Evolutionary conservation across 53 echinoderm and acorn worm species (phyloP), one percentile per base, ranked within the genome.

Genomic region (Astropecten irregularis): DNA sequence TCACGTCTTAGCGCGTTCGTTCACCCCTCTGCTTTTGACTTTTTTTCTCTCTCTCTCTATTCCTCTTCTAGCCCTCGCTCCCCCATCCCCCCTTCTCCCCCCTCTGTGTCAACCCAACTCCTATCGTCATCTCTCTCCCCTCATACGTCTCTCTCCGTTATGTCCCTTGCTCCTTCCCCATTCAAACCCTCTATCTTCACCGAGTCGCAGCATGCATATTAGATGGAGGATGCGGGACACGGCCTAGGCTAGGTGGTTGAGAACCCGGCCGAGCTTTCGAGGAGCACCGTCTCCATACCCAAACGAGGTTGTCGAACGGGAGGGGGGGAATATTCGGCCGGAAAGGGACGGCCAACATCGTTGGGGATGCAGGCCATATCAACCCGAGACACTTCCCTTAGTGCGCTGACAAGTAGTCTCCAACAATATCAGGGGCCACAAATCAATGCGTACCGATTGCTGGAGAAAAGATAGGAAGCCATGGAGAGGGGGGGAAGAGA

Each of bases 1-100:
- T 33, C 79, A 79, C 79, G 79, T 79, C 62, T 79, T 62, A 79
- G 60, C 79, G 79, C 79, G 79, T 79, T 79, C 79, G 61, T 79
- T 79, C 62, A 79, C 79, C 79, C 48, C 77, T 51, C 20, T 33
- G 66, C 40, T 71, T 33, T 59, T 23, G 6, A 6, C 42, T 0
- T 5, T 66, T 18, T 66, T 37, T 66, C 66, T 18, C 35, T n/a
- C 66, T 66, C 66, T 42, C 42, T 42, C 42, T 42, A 11, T 42
- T 42, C 11, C 42, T 11, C 42, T 42, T 11, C 11, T 11, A 6
- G 42, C 11, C 42, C 42, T 11, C 42, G 11, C 42, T 42, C 42
- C 42, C 42, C 42, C 42, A 8, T 11, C 42, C 42, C 11, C 42
- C 42, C 42, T 42, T 42, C 42, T 42, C 11, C 42, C 11, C 11